Base-by-base conservation (phyloP, 2,888 invertebrate species). In the Crossocerus cetratus region DNA sequence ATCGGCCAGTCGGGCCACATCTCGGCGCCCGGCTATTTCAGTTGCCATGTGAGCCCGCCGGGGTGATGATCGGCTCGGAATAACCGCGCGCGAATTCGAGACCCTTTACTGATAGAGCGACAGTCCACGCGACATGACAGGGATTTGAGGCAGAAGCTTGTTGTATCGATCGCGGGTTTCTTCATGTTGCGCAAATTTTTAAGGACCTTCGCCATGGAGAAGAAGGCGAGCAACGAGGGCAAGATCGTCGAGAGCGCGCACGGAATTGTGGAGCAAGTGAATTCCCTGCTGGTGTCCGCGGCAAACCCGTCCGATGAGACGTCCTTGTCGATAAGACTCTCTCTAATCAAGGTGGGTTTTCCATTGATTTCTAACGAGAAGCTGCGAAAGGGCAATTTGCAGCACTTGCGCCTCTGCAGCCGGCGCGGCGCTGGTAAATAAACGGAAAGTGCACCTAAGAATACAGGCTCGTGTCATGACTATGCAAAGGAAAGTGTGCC, bases 271-370 rank as follows among this genome's bases (percentile, higher is more conserved):
- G 86, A 89, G 49, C 90, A 90, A 80, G 92, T 91, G 73, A 88
- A 88, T 78, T 91, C 92, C 75, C 91, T 94, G 80, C 90, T 95
- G 74, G 90, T 91, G 69, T 93, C 93, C 42, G 91, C 92, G 71
- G 93, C 94, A 71, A 93, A 93, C 91, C 92, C 93, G 18, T 93
- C 94, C 4, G 94, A 95, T 89, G 92, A 92, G 83, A 92, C 93
- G 61, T 93, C 93, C 64, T 91, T 95, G 62, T 92, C 93, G 79
- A 93, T 94, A 71, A 91, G 94, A 56, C 91, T 94, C 77, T 94
- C 93, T 72, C 92, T 93, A 84, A 93, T 94, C 77, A 93, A 93
- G 92, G 94, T 94, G 84, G 84, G 86, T 83, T 18, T 43, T 1
- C 55, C n/a, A 53, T 32, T 14, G 32, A 11, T 54, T 44, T 3